phyloP scores from a whole-genome alignment of 1,140 invertebrate species.

The Mizuhopecten yessoensis region DNA sequence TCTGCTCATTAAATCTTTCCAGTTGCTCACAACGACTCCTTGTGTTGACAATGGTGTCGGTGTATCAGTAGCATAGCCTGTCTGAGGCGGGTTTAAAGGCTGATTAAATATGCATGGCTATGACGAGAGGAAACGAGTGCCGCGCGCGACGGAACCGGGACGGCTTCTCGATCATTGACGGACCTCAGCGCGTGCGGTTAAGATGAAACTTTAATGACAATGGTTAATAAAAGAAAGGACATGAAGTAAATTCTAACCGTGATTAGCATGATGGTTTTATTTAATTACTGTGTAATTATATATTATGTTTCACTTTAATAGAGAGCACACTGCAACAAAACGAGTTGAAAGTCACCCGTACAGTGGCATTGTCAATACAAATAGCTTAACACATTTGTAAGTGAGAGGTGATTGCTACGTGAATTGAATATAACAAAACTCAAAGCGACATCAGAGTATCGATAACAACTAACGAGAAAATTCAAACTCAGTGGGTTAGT shows the following conservation, averaged over 20 bases:
- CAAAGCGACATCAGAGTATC: no score
- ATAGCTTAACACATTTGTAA: no score
- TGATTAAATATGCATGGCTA: conserved; percentile 24
- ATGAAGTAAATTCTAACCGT: not conserved
- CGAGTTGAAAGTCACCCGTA: no score
- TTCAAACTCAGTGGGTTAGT: no score
- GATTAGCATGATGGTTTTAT: not conserved
- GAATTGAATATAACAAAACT: no score
- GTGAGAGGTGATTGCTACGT: no score
- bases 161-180: not conserved
- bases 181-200: not conserved
- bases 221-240: conserved; percentile 6
- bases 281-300: not conserved
- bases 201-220: conserved; percentile 26
- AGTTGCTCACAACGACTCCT: not conserved
- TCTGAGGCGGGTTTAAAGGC: not conserved
- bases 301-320: not conserved
- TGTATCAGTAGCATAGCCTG: not conserved
- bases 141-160: not conserved
- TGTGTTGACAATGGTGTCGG: not conserved
- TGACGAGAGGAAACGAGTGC: not conserved
- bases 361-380: no score
- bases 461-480: no score
- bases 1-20: conserved; percentile 34
- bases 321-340: not conserved